Percentiles rank a stretch among this genome's conserved stretches.
Evolutionary conservation across 1,140 invertebrate genomes (phyloP).

Genomic region (Branchinecta lindahli): DNA sequence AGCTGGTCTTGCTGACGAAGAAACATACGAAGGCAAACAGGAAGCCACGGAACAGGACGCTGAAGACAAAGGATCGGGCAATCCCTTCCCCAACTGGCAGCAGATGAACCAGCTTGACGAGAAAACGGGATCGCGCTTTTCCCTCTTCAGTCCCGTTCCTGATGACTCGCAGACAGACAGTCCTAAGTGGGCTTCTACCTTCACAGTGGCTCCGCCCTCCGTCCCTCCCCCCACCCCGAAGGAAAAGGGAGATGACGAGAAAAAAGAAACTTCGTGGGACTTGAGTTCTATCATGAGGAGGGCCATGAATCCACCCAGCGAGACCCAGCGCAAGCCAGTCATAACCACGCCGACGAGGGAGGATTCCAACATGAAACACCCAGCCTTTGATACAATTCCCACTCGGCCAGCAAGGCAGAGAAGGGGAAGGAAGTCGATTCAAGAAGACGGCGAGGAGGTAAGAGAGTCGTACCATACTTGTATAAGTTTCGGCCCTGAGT

Average conservation of each 20-base stretch:
- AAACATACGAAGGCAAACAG: constrained; percentile 55
- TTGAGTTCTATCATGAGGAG: constrained; percentile 3
- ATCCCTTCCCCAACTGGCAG: not conserved
- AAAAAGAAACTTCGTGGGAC: constrained; percentile 13
- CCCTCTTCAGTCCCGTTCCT: not conserved
- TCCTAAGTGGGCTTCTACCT: constrained; percentile 6
- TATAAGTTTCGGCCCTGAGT: too few relatives aligned
- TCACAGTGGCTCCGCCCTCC: not conserved
- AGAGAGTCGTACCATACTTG: not conserved
- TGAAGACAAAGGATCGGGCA: not conserved
- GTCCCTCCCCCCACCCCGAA: constrained; percentile 15
- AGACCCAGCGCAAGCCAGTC: not conserved
- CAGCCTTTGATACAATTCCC: constrained; percentile 4
- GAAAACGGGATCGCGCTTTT: not conserved
- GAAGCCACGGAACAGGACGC: constrained; percentile 27
- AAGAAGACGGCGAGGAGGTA: not conserved
- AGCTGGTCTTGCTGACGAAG: constrained; percentile 43
- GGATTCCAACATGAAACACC: not conserved
- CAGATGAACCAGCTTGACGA: not conserved
- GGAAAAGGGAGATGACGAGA: constrained; percentile 23
- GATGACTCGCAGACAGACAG: not conserved
- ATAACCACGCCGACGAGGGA: not conserved
- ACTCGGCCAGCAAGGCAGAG: not conserved
- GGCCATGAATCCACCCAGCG: not conserved
- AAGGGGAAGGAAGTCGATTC: not conserved